Evolutionary conservation across 2,888 invertebrate species (phyloP).

Genomic region (Glaucopsyche alexis): DNA sequence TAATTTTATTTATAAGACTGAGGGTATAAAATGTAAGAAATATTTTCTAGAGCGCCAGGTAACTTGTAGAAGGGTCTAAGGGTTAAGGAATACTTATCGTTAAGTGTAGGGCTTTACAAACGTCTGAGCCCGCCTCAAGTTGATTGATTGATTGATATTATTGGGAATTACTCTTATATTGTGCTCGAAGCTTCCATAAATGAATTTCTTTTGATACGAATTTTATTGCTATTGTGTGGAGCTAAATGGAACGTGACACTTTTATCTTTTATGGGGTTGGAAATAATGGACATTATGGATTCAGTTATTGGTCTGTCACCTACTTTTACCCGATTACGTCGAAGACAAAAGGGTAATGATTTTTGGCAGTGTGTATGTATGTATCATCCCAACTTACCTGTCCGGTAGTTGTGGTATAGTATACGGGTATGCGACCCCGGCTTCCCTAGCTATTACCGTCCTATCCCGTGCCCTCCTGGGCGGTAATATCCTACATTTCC

Average conservation of each 20-base stretch:
- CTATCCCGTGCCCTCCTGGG: too few relatives aligned
- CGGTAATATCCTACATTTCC: too few relatives aligned
- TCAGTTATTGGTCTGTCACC: background rate
- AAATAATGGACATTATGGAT: background rate
- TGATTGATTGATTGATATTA: slow-evolving; percentile 54
- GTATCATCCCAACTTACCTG: too few relatives aligned
- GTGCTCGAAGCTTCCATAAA: slow-evolving; percentile 20
- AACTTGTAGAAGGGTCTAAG: background rate
- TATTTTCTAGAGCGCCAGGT: slow-evolving; percentile 10
- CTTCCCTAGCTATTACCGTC: too few relatives aligned
- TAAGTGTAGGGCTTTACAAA: slow-evolving; percentile 45
- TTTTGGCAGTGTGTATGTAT: too few relatives aligned
- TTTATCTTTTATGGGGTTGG: background rate
- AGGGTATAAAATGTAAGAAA: background rate
- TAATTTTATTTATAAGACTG: too few relatives aligned
- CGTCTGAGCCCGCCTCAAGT: slow-evolving; percentile 51
- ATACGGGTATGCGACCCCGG: too few relatives aligned
- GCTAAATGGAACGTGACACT: background rate
- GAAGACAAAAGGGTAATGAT: too few relatives aligned
- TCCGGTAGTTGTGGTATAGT: too few relatives aligned
- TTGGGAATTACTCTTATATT: slow-evolving; percentile 33
- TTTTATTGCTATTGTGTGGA: background rate
- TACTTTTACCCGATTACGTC: too few relatives aligned
- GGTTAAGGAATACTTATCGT: slow-evolving; percentile 12
- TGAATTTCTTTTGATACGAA: slow-evolving; percentile 20